Evolutionary conservation across 2,888 invertebrate species (phyloP), one percentile per base, ranked within the genome.

Genomic region (Drepanosiphum platanoidis): DNA sequence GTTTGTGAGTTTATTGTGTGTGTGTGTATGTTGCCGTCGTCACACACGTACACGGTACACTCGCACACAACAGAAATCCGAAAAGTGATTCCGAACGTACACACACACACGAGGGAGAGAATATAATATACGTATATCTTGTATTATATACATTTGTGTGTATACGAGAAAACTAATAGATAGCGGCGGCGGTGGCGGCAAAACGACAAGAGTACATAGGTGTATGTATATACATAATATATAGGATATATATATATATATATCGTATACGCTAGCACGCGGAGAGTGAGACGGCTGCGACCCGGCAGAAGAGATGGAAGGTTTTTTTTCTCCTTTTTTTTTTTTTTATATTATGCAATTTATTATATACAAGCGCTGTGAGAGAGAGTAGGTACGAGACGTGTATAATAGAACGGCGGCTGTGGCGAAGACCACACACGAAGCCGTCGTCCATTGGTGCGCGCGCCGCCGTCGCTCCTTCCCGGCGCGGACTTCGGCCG

Each of bases 291-390:
- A 7, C 66, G 13, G 27, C n/a, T n/a, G n/a, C n/a, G n/a, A n/a
- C n/a, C n/a, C n/a, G n/a, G 42, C 7, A 9, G 66, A 27, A 32
- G 58, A 77, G 61, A n/a, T 27, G n/a, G 52, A 58, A 18, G 58
- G 34, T 36, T 27, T 68, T 68, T 52, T 68, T 52, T 46, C 36
- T 27, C 9, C 46, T 68, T 80, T 39, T 42, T 39, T 74, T 74
- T 36, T 61, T 11, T 22, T 66, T 52, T 68, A 46, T 70, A 70
- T 81, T 81, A 81, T 58, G 58, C 80, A 70, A 81, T 81, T 81
- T 81, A 81, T 81, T 81, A 81, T 52, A 34, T 68, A 32, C 42
- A 32, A 79, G 30, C 66, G 66, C 66, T 79, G 79, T 79, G 66
- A 32, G 75, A 75, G 36, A 61, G 77, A 22, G 36, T 8, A 27